Percentiles rank a stretch among this genome's conserved stretches.
Conservation (phyloP, 2,113 vertebrate genomes). For the Capreolus pygargus region DNA sequence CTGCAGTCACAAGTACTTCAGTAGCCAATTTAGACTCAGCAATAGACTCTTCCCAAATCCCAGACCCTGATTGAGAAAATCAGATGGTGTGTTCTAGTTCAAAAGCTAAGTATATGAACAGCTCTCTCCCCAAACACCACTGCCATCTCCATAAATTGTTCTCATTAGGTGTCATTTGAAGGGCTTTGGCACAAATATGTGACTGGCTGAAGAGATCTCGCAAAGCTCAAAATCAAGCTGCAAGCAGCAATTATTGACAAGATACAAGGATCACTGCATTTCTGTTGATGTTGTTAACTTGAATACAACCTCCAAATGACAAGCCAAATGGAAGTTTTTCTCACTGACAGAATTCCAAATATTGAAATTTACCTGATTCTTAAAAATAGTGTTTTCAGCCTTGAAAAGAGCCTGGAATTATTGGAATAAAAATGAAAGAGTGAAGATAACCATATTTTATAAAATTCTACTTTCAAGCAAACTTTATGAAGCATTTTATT, state of each 20-base stretch:
- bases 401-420: constrained; percentile 46
- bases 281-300: constrained; percentile 8
- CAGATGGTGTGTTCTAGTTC: constrained; percentile 25
- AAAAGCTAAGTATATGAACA: neutral
- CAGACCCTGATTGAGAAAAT: constrained; percentile 43
- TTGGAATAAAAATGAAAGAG: constrained; percentile 46
- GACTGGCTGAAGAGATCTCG: neutral
- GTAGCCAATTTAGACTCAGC: constrained; percentile 39
- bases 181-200: constrained; percentile 10
- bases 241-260: constrained; percentile 22
- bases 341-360: neutral
- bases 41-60: constrained; percentile 21
- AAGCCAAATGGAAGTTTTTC: neutral
- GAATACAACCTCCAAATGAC: constrained; percentile 27
- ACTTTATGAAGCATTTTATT: constrained; percentile 70
- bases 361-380: constrained; percentile 44
- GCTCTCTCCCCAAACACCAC: neutral
- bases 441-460: constrained; percentile 60
- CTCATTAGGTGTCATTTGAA: constrained; percentile 40
- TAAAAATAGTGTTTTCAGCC: constrained; percentile 48
- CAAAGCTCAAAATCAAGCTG: constrained; percentile 28
- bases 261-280: constrained; percentile 4
- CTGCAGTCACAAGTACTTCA: constrained; percentile 10
- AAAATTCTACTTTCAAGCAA: constrained; percentile 62
- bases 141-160: neutral